These are phyloP conservation scores for Alloplasta piceator DNA, from an alignment of 2,888 invertebrate species.

Conservation along the genomic window DNA sequence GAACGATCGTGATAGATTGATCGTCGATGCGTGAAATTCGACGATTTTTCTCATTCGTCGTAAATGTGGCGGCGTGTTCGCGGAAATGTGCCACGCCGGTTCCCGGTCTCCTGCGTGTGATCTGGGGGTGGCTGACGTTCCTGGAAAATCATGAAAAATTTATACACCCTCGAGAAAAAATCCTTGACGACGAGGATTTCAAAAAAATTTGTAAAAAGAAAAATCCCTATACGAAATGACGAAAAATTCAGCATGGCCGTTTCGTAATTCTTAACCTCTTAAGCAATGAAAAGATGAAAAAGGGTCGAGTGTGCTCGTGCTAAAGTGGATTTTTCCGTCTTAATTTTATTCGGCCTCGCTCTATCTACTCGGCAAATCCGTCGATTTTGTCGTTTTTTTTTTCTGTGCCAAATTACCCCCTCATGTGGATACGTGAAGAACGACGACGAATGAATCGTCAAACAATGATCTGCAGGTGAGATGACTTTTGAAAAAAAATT, in stretches of 20 bases:
- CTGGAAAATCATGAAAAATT: conserved; percentile 16
- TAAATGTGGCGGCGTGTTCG: conserved; percentile 41
- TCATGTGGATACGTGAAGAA: conserved; percentile 72
- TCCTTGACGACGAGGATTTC: not conserved
- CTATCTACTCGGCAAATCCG: not conserved
- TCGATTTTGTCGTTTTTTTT: conserved; percentile 14
- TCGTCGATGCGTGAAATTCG: conserved; percentile 1
- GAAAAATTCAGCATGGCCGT: not conserved
- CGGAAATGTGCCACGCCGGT: conserved; percentile 59
- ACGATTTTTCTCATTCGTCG: not conserved
- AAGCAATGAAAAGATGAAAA: not conserved
- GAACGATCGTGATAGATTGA: not conserved
- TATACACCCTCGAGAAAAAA: not conserved
- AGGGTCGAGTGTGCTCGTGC: conserved; percentile 22
- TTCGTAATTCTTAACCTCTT: not conserved
- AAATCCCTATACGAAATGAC: not conserved
- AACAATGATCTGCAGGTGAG: conserved; percentile 57
- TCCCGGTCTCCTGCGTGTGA: conserved; percentile 47
- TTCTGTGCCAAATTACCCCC: conserved; percentile 49
- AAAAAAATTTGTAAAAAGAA: conserved; percentile 1
- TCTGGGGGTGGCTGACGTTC: conserved; percentile 33
- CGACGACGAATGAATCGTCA: conserved; percentile 38
- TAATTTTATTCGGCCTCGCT: not conserved
- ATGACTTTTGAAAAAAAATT: not conserved
- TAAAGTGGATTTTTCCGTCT: conserved; percentile 12